Percentiles rank a stretch among this genome's conserved stretches.
Evolutionary conservation across 2,888 invertebrate genomes (phyloP).

Genomic region (Spicauda simplicius): DNA sequence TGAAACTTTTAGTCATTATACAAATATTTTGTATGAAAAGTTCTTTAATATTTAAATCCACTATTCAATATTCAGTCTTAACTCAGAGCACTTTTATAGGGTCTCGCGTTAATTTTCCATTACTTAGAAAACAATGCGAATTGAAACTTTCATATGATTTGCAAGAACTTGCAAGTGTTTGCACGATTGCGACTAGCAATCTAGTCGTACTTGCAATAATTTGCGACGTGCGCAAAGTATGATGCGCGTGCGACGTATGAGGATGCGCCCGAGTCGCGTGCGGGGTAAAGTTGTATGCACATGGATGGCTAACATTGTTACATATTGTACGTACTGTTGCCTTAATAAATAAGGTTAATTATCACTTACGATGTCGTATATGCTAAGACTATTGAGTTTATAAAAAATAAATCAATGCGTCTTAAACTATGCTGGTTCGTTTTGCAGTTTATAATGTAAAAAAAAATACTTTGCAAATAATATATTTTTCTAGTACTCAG

Average conservation of each 20-base stretch:
- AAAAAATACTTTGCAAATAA: no score
- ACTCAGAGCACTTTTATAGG: neutral
- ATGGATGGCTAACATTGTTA: neutral
- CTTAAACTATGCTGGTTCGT: no score
- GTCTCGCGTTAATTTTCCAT: neutral
- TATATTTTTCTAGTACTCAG: no score
- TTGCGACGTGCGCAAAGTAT: slow-evolving; percentile 49
- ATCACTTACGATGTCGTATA: no score
- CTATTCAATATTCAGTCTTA: no score
- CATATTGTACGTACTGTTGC: neutral
- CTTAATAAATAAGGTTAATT: no score
- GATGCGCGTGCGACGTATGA: slow-evolving; percentile 50
- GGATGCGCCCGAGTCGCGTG: slow-evolving; percentile 34
- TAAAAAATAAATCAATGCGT: no score
- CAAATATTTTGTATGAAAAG: no score
- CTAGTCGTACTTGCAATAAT: slow-evolving; percentile 34
- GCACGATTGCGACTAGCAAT: neutral
- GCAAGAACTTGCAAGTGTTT: neutral
- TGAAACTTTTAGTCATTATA: neutral
- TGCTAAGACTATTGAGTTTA: no score
- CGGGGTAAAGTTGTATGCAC: slow-evolving; percentile 22
- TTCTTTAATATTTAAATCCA: no score
- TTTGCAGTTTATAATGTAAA: no score
- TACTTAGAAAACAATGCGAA: neutral
- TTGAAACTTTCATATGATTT: neutral